Evolutionary conservation across 2,797 vertebrate species (phyloP), one percentile per base, ranked within the genome.

Genomic region (Eremophila alpestris): DNA sequence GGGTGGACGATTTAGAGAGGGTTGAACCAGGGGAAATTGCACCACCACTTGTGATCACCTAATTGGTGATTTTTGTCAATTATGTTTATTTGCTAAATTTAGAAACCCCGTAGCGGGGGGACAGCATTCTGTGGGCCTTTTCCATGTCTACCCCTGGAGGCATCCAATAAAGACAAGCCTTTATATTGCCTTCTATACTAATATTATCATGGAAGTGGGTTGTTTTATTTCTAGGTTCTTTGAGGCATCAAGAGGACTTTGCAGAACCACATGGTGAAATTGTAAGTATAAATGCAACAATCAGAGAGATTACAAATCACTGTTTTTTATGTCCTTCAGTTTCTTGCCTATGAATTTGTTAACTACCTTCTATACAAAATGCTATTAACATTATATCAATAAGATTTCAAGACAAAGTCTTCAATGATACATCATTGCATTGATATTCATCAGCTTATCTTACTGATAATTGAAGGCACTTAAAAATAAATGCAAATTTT

Each of bases 41-140:
- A 45, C 13, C 40, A 24, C 6, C 7, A 7, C 20, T 63, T 63
- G 20, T 4, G 10, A 7, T 64, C 21, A 36, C 36, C 17, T 65
- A 65, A 38, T 13, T 20, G 11, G 13, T 21, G 13, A 21, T 65
- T 55, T 46, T 38, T 26, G 6, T 55, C 21, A 55, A 8, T 30
- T 64, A 45, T 32, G 11, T 5, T 46, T 26, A 38, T 55, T 65
- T 55, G 5, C 9, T 46, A 38, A 55, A 38, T 3, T 17, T 55
- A 46, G 9, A 65, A 38, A 45, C 13, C 32, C 13, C 1, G 0
- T n/a, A 36, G 3, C n/a, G 5, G 12, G 4, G 21, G 16, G 5
- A 36, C 16, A 12, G 8, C 5, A 13, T 65, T 32, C 55, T 36
- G 13, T 32, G 13, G 27, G 26, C 9, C 17, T 65, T 78, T 55